These are phyloP conservation scores for Epinephelus awoara DNA, from an alignment of 2,797 vertebrate species.

Conservation along the genomic window DNA sequence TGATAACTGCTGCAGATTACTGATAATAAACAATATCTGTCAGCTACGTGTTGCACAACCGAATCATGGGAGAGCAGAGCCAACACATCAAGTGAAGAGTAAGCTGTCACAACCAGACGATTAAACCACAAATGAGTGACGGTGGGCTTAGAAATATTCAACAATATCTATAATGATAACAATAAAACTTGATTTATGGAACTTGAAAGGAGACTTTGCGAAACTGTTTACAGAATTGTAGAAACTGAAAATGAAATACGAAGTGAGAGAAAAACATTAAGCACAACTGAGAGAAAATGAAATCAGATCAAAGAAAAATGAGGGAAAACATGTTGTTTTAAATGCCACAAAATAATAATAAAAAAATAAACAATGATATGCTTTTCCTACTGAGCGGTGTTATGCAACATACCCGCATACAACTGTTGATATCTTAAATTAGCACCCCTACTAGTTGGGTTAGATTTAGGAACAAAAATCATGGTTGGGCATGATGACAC, in stretches of 20 bases:
- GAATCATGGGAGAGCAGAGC: background rate
- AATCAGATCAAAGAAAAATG: background rate
- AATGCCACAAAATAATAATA: no score
- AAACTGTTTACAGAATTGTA: background rate
- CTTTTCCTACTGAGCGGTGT: no score
- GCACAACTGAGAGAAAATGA: background rate
- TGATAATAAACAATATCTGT: constrained; percentile 25
- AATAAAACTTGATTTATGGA: constrained; percentile 8
- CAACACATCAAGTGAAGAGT: background rate
- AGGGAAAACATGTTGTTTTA: no score
- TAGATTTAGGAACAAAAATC: no score
- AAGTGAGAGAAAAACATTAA: constrained; percentile 1
- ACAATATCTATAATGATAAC: background rate
- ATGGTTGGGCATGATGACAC: no score
- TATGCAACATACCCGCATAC: no score
- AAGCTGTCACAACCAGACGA: background rate
- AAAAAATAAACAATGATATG: no score
- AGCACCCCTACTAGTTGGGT: no score
- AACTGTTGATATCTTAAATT: no score
- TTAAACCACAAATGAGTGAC: no score
- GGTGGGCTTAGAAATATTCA: background rate
- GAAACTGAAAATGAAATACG: background rate
- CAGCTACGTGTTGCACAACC: constrained; percentile 28
- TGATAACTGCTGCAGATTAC: constrained; percentile 32
- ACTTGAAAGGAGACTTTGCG: background rate